phyloP scores from a whole-genome alignment of 2,797 vertebrate species.

The Chaunax sp. region DNA sequence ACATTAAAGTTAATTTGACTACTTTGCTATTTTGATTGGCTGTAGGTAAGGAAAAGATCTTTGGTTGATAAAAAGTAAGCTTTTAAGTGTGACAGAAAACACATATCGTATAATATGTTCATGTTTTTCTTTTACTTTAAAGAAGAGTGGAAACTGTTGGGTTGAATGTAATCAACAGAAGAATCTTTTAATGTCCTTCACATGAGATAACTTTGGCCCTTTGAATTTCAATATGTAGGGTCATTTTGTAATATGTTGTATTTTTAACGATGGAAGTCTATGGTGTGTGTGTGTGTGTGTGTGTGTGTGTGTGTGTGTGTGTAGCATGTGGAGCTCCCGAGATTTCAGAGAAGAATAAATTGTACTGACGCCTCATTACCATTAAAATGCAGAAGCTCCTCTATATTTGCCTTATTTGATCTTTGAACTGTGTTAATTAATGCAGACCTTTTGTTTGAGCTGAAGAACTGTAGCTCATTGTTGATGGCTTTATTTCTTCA shows the following conservation, averaged over 20 bases:
- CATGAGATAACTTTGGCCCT: neutral
- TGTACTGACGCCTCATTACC: too few relatives aligned
- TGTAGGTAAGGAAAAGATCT: neutral
- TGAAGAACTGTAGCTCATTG: too few relatives aligned
- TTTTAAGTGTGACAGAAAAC: neutral
- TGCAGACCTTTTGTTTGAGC: neutral
- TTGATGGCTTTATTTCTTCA: neutral
- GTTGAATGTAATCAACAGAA: neutral
- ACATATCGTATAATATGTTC: neutral
- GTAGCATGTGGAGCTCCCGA: too few relatives aligned
- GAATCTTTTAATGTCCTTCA: neutral
- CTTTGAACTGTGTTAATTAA: neutral
- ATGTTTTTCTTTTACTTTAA: neutral
- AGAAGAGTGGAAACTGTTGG: neutral
- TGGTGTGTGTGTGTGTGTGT: neutral
- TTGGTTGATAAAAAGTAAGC: constrained; percentile 8
- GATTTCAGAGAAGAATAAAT: too few relatives aligned
- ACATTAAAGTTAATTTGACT: constrained; percentile 3
- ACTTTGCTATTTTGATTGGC: neutral
- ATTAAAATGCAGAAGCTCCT: neutral
- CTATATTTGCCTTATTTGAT: neutral
- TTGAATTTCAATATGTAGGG: neutral
- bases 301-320: neutral
- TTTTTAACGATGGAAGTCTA: neutral
- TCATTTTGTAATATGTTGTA: neutral